Percentiles rank a stretch among this genome's conserved stretches.
Evolutionary conservation across 1,140 invertebrate genomes (phyloP).

Genomic region (Cyrtorhinus lividipennis): DNA sequence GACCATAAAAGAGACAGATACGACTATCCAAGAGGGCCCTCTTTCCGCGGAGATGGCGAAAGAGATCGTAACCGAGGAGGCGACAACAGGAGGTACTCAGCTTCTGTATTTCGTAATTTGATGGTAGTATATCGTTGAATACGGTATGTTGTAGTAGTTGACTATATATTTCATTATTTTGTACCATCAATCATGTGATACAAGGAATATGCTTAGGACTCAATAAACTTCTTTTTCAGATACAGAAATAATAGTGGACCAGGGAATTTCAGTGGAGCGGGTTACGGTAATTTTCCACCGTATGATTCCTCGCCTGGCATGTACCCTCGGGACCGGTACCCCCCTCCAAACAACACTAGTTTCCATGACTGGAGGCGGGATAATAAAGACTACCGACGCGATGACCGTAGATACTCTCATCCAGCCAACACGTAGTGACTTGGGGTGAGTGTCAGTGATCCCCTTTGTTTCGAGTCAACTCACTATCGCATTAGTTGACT

Average conservation of each 20-base stretch:
- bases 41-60: constrained; percentile 28
- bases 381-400: constrained; percentile 19
- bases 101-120: not conserved
- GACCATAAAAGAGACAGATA: constrained; percentile 27
- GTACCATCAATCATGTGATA: not conserved
- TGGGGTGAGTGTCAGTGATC: not conserved
- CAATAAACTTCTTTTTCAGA: not conserved
- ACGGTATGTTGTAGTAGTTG: not conserved
- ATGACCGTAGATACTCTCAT: constrained; percentile 13
- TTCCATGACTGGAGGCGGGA: constrained; percentile 19
- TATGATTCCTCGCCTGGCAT: constrained; percentile 16
- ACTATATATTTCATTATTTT: not conserved
- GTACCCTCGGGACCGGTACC: constrained; percentile 28
- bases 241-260: constrained; percentile 3
- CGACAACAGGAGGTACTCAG: constrained; percentile 21
- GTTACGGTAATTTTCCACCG: not conserved
- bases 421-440: constrained; percentile 12
- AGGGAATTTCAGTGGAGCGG: constrained; percentile 19
- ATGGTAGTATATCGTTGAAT: not conserved
- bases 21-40: constrained; percentile 27
- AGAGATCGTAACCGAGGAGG: constrained; percentile 27
- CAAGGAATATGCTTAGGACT: not conserved
- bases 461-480: too few relatives aligned
- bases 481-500: not conserved
- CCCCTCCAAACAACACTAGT: constrained; percentile 9